Evolutionary conservation across 2,113 vertebrate species (phyloP).

Genomic region (Peromyscus leucopus): DNA sequence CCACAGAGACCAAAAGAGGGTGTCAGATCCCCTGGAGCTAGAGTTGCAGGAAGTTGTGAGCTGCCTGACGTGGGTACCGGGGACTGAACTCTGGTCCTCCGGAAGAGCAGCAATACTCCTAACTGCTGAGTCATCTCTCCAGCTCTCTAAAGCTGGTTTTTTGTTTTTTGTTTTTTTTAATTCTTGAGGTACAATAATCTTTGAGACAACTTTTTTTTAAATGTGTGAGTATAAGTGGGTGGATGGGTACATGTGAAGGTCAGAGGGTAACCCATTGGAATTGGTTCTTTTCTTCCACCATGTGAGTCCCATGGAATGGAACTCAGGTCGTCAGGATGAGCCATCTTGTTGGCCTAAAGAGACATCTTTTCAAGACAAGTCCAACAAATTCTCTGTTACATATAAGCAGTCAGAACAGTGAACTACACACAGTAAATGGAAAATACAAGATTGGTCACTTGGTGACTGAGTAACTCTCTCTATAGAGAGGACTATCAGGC

Average conservation of each 20-base stretch:
- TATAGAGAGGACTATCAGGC: background rate
- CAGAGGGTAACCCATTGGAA: background rate
- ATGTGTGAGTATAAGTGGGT: background rate
- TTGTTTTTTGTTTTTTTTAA: background rate
- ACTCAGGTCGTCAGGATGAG: background rate
- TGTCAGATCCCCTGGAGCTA: background rate
- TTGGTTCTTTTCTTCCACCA: too few relatives aligned
- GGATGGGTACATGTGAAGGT: background rate
- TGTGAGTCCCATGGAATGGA: background rate
- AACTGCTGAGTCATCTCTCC: background rate
- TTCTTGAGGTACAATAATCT: conserved; percentile 15
- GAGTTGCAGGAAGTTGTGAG: background rate
- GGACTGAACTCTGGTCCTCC: too few relatives aligned
- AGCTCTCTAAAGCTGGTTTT: background rate
- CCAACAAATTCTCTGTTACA: background rate
- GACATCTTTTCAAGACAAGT: background rate
- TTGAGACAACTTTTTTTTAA: background rate
- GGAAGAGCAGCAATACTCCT: background rate
- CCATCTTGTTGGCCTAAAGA: background rate
- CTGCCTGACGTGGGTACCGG: background rate
- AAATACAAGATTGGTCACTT: background rate
- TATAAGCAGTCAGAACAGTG: background rate
- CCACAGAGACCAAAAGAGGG: background rate
- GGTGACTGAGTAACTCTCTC: background rate
- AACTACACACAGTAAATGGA: background rate